Conservation (phyloP, 2,113 vertebrate genomes). For the Bettongia penicillata region DNA sequence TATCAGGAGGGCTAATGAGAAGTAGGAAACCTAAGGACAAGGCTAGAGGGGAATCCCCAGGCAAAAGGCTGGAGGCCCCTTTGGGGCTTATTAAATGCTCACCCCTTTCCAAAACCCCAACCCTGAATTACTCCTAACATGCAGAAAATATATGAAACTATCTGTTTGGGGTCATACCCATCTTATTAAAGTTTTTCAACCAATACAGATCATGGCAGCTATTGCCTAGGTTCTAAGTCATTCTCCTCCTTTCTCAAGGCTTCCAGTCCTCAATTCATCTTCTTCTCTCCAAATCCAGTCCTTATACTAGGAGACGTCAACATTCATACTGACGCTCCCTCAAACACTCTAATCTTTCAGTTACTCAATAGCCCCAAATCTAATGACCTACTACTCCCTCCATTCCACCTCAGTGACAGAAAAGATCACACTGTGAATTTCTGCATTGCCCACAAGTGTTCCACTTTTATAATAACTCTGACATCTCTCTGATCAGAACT, state of each 20-base stretch:
- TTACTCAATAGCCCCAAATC: too few relatives aligned
- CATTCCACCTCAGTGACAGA: too few relatives aligned
- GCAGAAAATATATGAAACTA: neutral
- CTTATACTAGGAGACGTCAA: too few relatives aligned
- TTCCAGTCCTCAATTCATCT: neutral
- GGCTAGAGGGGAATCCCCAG: neutral
- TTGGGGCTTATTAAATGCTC: neutral
- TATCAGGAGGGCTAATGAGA: neutral
- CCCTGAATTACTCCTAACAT: neutral
- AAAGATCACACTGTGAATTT: too few relatives aligned
- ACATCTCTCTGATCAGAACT: too few relatives aligned
- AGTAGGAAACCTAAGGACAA: neutral
- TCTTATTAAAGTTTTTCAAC: neutral
- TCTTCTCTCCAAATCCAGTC: neutral
- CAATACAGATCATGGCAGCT: neutral
- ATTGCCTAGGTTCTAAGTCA: neutral
- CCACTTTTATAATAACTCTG: too few relatives aligned
- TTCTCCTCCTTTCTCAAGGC: neutral
- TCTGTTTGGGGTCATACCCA: neutral
- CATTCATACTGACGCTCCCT: too few relatives aligned
- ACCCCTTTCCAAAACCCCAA: too few relatives aligned
- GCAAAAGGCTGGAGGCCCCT: neutral
- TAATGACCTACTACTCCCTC: too few relatives aligned
- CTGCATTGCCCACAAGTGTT: too few relatives aligned
- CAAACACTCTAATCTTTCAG: too few relatives aligned